Percentiles rank a stretch among this genome's conserved stretches.
Evolutionary conservation across 1,140 invertebrate species (phyloP).

Genomic region (Cyphomyrmex costatus): DNA sequence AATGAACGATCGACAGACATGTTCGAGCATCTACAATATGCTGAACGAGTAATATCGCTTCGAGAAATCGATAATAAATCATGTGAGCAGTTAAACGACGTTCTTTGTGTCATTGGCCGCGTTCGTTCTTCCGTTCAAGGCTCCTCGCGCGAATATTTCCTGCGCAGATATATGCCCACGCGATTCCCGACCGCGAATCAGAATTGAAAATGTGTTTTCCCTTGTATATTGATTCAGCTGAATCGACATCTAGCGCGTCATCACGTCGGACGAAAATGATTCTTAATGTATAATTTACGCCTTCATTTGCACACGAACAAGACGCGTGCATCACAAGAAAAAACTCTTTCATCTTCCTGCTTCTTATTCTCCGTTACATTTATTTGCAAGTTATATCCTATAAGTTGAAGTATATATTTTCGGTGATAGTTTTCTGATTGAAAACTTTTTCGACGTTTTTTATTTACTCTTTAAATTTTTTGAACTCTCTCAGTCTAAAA

Average conservation of each 20-base stretch:
- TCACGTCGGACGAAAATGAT: conserved; percentile 38
- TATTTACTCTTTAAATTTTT: background rate
- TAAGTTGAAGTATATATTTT: conserved; percentile 3
- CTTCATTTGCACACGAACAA: conserved; percentile 17
- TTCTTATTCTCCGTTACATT: background rate
- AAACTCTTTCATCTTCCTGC: background rate
- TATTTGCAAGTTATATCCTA: background rate
- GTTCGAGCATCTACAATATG: conserved; percentile 31
- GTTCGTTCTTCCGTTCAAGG: conserved; percentile 61
- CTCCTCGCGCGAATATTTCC: conserved; percentile 65
- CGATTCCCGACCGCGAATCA: conserved; percentile 59
- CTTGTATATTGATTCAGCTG: conserved; percentile 74
- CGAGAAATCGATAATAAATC: conserved; percentile 70
- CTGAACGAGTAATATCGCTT: conserved; percentile 45
- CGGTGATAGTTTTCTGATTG: background rate
- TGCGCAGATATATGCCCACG: conserved; percentile 70
- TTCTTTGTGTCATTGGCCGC: conserved; percentile 67
- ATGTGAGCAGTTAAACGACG: conserved; percentile 50
- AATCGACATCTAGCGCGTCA: conserved; percentile 68
- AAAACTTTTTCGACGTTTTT: background rate
- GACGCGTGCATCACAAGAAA: background rate
- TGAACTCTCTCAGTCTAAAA: too few relatives aligned
- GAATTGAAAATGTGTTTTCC: conserved; percentile 70
- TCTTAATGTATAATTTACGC: conserved; percentile 25
- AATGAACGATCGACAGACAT: conserved; percentile 39